phyloP scores from a whole-genome alignment of 30 jellyfish, hydroid and myxozoan genomes.

The Mastigias papua region DNA sequence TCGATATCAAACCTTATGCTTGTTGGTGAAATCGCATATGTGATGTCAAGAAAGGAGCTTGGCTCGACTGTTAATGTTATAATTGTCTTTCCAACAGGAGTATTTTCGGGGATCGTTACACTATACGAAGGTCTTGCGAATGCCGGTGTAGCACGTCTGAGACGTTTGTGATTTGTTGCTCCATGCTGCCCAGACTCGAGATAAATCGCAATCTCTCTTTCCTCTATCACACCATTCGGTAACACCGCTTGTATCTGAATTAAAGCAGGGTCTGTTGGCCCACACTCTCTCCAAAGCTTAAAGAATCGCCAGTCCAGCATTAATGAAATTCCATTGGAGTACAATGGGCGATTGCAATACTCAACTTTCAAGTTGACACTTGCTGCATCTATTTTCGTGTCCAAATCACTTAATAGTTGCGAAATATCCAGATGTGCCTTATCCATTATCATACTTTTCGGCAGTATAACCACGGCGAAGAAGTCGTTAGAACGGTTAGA shows the following conservation, averaged over 20 bases:
- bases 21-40: constrained; percentile 58
- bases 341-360: constrained; percentile 1
- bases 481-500: background rate
- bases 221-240: background rate
- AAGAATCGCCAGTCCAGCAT: constrained; percentile 3
- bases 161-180: constrained; percentile 11
- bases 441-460: constrained; percentile 19
- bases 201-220: background rate
- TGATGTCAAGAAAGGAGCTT: constrained; percentile 43
- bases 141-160: constrained; percentile 37
- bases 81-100: constrained; percentile 44
- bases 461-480: constrained; percentile 27
- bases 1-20: constrained; percentile 63
- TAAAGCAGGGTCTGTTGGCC: constrained; percentile 5
- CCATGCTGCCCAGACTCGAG: background rate
- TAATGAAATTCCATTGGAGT: background rate
- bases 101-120: constrained; percentile 50
- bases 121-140: constrained; percentile 35
- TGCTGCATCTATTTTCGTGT: constrained; percentile 5
- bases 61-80: constrained; percentile 56
- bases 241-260: constrained; percentile 4
- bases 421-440: constrained; percentile 4
- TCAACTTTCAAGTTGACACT: constrained; percentile 19
- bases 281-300: constrained; percentile 8
- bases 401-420: background rate